A percentile compares a stretch with the other conserved stretches of the same genome.
Evolutionary conservation across 2,888 invertebrate species (phyloP).

Genomic region (Drosophila putrida): DNA sequence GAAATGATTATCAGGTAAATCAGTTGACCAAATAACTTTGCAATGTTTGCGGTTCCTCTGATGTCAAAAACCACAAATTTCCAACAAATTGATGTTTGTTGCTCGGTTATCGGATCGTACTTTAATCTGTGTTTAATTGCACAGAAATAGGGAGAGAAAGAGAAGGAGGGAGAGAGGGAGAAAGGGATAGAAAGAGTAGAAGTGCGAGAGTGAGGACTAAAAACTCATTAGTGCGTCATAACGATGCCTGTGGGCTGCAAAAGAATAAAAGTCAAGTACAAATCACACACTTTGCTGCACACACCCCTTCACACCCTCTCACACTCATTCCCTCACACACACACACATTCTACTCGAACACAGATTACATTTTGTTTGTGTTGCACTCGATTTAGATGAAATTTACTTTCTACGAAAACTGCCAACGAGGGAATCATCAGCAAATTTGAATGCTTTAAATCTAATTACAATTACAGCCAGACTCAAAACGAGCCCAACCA

Average conservation of each 20-base stretch:
- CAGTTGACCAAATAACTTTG: slow-evolving; percentile 1
- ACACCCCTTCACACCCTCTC: too few species aligned
- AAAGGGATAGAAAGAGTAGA: not conserved
- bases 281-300: not conserved
- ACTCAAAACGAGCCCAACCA: not conserved
- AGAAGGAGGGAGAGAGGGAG: not conserved
- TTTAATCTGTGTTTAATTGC: slow-evolving; percentile 35
- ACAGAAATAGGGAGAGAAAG: not conserved
- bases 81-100: slow-evolving; percentile 18
- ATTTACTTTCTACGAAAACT: slow-evolving; percentile 7
- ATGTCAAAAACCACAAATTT: slow-evolving; percentile 19
- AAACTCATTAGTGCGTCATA: slow-evolving; percentile 47
- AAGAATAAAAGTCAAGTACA: slow-evolving; percentile 25
- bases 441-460: slow-evolving; percentile 12
- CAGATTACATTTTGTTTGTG: slow-evolving; percentile 29
- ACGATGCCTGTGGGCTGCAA: slow-evolving; percentile 23
- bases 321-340: not conserved
- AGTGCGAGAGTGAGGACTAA: not conserved
- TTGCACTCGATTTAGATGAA: slow-evolving; percentile 30
- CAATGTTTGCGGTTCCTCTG: slow-evolving; percentile 8
- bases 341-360: slow-evolving; percentile 7
- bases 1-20: not conserved
- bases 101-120: slow-evolving; percentile 4
- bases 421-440: not conserved
- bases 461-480: slow-evolving; percentile 11